Evolutionary conservation across 1,140 invertebrate species (phyloP), one percentile per base, ranked within the genome.

Genomic region (Dreissena rostriformis): DNA sequence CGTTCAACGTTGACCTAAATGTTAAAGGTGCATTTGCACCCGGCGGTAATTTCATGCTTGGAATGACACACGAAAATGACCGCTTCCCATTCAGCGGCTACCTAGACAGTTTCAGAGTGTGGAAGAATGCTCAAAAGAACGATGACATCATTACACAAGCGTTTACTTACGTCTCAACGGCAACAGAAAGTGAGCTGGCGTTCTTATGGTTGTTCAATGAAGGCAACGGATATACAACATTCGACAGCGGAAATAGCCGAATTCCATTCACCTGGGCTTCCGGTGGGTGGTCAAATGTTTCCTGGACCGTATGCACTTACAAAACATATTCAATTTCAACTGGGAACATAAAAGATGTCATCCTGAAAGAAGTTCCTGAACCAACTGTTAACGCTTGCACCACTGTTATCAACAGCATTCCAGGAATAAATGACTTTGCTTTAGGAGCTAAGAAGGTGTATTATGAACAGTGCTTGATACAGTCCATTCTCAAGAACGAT

Each of bases 121-220:
- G 87, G 87, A 86, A 86, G 28, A 71, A 22, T 49, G 52, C 74
- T 5, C 51, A 76, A 10, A 70, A 53, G 29, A 19, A 63, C 7
- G 49, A 74, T 76, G 77, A 81, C 8, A 82, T 88, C 51, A 66
- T 63, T 0, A 49, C 6, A 24, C 26, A 29, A 17, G 81, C 87
- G 7, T 88, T 84, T 71, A 55, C 17, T 14, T 88, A 86, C 57
- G 52, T 15, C 19, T 57, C 73, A 22, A 24, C 22, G n/a, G 7
- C 39, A 49, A 29, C 49, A 19, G 17, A 74, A 24, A 17, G 26
- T 49, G 65, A 73, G 11, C 76, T 86, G 19, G 17, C 77, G 15
- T 79, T 82, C 66, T 28, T 81, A 15, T 88, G 87, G 87, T 73
- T 63, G 51, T 78, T 86, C 19, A 86, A 88, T 79, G 74, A 85